Conservation (phyloP, 1,140 invertebrate genomes). For the Brachionus sp. region DNA sequence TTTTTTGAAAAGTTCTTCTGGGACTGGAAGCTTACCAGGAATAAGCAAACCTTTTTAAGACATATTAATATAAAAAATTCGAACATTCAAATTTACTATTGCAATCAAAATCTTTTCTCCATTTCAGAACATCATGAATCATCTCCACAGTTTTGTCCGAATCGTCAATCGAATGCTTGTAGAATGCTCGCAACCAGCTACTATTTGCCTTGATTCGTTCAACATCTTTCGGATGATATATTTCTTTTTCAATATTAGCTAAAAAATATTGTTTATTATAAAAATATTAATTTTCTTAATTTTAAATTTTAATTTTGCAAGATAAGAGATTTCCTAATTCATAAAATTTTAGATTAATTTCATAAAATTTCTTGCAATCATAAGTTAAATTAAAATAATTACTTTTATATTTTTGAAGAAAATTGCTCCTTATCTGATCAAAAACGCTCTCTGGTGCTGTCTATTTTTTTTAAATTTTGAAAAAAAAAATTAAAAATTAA, state of each 20-base stretch:
- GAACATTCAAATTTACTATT: neutral
- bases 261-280: neutral
- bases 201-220: constrained; percentile 33
- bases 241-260: constrained; percentile 13
- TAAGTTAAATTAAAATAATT: neutral
- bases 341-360: no score
- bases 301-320: no score
- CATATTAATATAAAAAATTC: neutral
- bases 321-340: no score
- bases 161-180: neutral
- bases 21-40: neutral
- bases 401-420: neutral
- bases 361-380: no score
- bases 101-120: constrained; percentile 23
- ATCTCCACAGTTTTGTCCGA: neutral
- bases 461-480: neutral
- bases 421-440: neutral
- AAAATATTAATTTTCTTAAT: no score
- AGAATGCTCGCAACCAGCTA: constrained; percentile 36
- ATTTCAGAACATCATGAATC: constrained; percentile 18
- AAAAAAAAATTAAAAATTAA: neutral
- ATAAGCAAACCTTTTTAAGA: neutral
- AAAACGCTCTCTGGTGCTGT: neutral
- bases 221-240: constrained; percentile 27
- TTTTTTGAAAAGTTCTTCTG: constrained; percentile 19